Conservation (phyloP, 2,888 invertebrate genomes). For the Ennomos erosarius region DNA sequence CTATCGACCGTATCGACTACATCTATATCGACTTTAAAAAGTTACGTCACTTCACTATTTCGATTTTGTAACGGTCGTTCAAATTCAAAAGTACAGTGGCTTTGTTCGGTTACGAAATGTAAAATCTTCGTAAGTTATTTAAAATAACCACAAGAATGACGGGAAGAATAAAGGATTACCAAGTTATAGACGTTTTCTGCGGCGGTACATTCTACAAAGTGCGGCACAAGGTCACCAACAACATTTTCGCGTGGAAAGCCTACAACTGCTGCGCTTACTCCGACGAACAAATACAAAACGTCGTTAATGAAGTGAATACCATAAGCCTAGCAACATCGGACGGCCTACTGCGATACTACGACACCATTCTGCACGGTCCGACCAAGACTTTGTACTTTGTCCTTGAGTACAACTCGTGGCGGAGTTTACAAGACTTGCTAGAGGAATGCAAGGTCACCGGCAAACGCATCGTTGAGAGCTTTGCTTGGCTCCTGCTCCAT, state of each 20-base stretch:
- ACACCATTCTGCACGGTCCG: constrained; percentile 76
- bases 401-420: constrained; percentile 74
- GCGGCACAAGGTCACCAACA: constrained; percentile 81
- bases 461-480: constrained; percentile 67
- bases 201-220: constrained; percentile 82
- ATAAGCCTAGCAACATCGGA: constrained; percentile 68
- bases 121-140: constrained; percentile 46
- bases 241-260: constrained; percentile 81
- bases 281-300: constrained; percentile 74
- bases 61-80: constrained; percentile 60
- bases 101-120: constrained; percentile 80
- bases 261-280: constrained; percentile 74
- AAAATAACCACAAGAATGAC: constrained; percentile 57
- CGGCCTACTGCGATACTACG: constrained; percentile 72
- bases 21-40: constrained; percentile 37
- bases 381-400: constrained; percentile 80
- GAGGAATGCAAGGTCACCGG: constrained; percentile 62
- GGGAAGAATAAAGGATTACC: constrained; percentile 78
- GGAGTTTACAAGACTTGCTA: constrained; percentile 66
- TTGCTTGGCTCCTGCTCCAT: constrained; percentile 74
- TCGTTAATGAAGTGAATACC: constrained; percentile 74
- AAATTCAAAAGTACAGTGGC: constrained; percentile 69
- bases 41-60: constrained; percentile 58
- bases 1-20: constrained; percentile 39
- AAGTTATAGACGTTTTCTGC: constrained; percentile 80